Conservation (phyloP, 2,113 vertebrate genomes). For the Callopanchax toddi region DNA sequence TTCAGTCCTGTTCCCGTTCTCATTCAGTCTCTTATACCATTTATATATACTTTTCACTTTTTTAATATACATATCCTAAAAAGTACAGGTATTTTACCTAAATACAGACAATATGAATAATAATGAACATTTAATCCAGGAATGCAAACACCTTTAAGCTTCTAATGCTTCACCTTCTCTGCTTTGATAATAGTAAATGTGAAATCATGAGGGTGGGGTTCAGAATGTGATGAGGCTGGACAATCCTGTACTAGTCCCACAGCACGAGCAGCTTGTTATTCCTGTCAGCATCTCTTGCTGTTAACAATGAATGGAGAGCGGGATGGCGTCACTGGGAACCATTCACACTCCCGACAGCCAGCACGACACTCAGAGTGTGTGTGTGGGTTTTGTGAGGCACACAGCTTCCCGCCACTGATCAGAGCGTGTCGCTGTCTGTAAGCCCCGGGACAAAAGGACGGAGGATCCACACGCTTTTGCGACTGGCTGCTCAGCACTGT, state of each 20-base stretch:
- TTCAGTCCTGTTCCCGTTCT: no score
- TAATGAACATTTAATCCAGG: background rate
- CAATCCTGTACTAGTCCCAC: constrained; percentile 61
- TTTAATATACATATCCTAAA: no score
- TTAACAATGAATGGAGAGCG: constrained; percentile 78
- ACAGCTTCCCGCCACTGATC: constrained; percentile 79
- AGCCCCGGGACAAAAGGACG: constrained; percentile 79
- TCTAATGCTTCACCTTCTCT: constrained; percentile 22
- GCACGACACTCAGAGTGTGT: constrained; percentile 26
- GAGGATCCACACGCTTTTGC: constrained; percentile 61
- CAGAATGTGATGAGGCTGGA: constrained; percentile 86
- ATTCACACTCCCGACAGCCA: constrained; percentile 52
- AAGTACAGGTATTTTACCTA: no score
- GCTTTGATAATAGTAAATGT: constrained; percentile 47
- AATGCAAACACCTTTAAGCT: no score
- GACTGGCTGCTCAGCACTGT: constrained; percentile 71
- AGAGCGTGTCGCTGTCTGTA: constrained; percentile 73
- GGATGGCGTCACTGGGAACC: constrained; percentile 73
- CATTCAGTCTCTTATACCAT: no score
- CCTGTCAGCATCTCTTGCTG: constrained; percentile 82
- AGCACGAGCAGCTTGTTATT: constrained; percentile 72
- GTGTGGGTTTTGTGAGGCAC: constrained; percentile 19
- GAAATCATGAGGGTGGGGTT: constrained; percentile 36
- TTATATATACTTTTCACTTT: no score
- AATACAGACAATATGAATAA: background rate